Evolutionary conservation across 2,797 vertebrate genomes (phyloP).

Genomic region (Trachurus trachurus): DNA sequence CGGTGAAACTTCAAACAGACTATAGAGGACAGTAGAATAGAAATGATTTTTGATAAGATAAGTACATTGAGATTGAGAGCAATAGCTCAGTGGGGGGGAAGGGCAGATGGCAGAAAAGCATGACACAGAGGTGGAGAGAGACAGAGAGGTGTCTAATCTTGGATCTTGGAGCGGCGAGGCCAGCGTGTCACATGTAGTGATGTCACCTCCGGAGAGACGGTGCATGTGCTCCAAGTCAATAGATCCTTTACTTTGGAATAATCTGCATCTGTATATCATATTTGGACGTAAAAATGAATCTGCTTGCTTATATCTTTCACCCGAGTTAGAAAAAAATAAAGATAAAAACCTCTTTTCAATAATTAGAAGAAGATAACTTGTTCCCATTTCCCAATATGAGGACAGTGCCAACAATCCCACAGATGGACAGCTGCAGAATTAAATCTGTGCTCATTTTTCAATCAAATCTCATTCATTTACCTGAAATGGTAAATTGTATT

Average conservation of each 20-base stretch:
- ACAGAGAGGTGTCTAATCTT: conserved; percentile 64
- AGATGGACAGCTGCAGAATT: background rate
- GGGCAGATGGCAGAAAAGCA: conserved; percentile 18
- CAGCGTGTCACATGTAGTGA: conserved; percentile 59
- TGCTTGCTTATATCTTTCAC: background rate
- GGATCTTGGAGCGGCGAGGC: conserved; percentile 46
- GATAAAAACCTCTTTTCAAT: too few species aligned
- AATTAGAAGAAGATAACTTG: too few species aligned
- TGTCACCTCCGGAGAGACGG: conserved; percentile 55
- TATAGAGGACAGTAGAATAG: background rate
- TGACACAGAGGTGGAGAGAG: conserved; percentile 20
- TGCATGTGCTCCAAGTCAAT: conserved; percentile 31
- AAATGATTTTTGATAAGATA: background rate
- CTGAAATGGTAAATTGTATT: too few species aligned
- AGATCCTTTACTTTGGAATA: conserved; percentile 31
- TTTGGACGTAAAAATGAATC: background rate
- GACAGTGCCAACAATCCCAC: background rate
- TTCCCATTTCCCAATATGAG: background rate
- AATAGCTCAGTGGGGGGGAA: background rate
- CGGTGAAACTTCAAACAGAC: background rate
- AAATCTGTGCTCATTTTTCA: too few species aligned
- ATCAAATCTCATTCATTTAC: too few species aligned
- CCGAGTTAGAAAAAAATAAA: background rate
- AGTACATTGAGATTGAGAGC: background rate
- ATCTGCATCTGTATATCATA: conserved; percentile 37